phyloP scores from a whole-genome alignment of 1,140 invertebrate species.

The Hylaeus anthracinus region DNA sequence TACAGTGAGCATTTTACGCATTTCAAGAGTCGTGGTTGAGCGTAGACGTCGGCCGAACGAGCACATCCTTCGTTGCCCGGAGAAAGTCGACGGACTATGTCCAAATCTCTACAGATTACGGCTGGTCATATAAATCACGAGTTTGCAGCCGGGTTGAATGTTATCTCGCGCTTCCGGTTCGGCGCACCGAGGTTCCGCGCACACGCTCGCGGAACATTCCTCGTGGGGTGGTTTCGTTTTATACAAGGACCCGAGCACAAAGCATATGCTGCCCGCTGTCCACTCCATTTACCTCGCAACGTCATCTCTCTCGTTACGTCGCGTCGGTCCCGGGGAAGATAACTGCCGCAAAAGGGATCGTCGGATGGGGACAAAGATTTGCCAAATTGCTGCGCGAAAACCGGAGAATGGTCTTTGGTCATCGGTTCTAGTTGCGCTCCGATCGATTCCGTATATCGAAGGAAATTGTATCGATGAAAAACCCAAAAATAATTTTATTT shows the following conservation, averaged over 20 bases:
- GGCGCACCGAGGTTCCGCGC: constrained; percentile 71
- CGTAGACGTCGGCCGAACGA: not conserved
- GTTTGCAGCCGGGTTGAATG: constrained; percentile 72
- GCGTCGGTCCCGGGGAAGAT: constrained; percentile 46
- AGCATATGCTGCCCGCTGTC: constrained; percentile 81
- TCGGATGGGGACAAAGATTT: not conserved
- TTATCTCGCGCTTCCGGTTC: constrained; percentile 79
- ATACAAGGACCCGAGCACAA: constrained; percentile 56
- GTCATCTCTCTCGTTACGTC: constrained; percentile 62
- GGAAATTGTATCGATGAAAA: too few relatives aligned
- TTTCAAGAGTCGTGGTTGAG: not conserved
- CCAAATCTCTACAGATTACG: constrained; percentile 73
- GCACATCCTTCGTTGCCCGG: not conserved
- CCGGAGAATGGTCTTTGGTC: not conserved
- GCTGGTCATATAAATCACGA: constrained; percentile 78
- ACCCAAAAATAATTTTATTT: too few relatives aligned
- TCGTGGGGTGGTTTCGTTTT: constrained; percentile 55
- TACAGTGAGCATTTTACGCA: not conserved
- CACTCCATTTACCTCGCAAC: constrained; percentile 80
- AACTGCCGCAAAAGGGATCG: constrained; percentile 36
- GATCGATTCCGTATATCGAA: not conserved
- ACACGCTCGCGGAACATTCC: constrained; percentile 62
- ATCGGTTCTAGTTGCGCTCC: not conserved
- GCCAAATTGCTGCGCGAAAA: not conserved
- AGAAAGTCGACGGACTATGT: constrained; percentile 71